Percentiles rank a stretch among this genome's conserved stretches.
Conservation (phyloP, 2,113 vertebrate genomes). For the Lampris megalopsis region DNA sequence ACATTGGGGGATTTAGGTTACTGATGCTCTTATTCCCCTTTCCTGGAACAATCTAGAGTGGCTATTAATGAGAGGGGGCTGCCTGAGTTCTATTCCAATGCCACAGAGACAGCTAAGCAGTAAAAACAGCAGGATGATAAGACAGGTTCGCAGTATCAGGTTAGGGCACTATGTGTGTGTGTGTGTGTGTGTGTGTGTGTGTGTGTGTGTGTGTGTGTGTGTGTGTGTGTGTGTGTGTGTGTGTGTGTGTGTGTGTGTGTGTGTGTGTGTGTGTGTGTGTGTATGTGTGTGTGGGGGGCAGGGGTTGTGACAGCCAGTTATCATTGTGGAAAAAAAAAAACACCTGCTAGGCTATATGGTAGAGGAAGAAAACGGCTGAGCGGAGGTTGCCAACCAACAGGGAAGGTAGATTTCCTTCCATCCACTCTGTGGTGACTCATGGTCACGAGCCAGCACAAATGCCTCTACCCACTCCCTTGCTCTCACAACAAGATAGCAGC, state of each 20-base stretch:
- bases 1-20: slow-evolving; percentile 69
- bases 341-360: not conserved
- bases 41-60: slow-evolving; percentile 76
- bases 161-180: not conserved
- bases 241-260: not conserved
- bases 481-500: slow-evolving; percentile 33
- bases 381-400: not conserved
- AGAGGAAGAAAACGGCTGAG: slow-evolving; percentile 8
- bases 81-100: slow-evolving; percentile 39
- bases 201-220: not conserved
- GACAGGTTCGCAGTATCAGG: slow-evolving; percentile 15
- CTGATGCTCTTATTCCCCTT: slow-evolving; percentile 61
- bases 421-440: slow-evolving; percentile 60
- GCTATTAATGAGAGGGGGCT: slow-evolving; percentile 59
- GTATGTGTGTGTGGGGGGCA: no score
- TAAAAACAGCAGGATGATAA: slow-evolving; percentile 47
- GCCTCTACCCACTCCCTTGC: slow-evolving; percentile 43
- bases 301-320: not conserved
- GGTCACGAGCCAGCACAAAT: slow-evolving; percentile 29
- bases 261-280: not conserved
- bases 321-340: not conserved
- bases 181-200: not conserved
- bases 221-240: not conserved
- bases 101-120: slow-evolving; percentile 16
- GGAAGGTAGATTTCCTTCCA: slow-evolving; percentile 1